Base-by-base conservation (phyloP, 1,140 invertebrate genomes). In the Aphis gossypii region DNA sequence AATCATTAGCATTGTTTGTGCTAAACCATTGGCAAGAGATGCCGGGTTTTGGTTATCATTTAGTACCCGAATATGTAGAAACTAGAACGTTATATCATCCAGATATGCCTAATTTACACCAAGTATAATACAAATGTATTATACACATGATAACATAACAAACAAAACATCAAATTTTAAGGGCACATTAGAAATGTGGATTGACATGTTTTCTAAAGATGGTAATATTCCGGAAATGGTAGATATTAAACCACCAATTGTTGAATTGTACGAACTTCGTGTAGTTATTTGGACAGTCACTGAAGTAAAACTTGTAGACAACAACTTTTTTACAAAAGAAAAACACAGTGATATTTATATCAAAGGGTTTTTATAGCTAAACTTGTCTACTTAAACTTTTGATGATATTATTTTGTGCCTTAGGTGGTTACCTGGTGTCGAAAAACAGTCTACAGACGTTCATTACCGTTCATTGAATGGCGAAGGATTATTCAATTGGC, bases 61-160 rank as follows among this genome's bases (percentile, higher is more conserved):
- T 99, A 48, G 98, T 99, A 0, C 97, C 98, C 0, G 98, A 99
- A 95, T 98, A 99, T 95, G 96, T 99, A 68, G 98, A 99, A 95
- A 98, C 97, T 30, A 96, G 98, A 89, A 96, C 97, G 20, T 96
- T 99, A 30, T 98, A 97, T 94, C 96, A 97, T 95, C 96, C 96
- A 38, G 96, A 97, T 56, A 97, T 97, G 95, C 97, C 97, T 1
- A 98, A 97, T 68, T 96, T 98, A 35, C 97, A 98, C 95, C 98
- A 98, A 96, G 98, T 97, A 94, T 51, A 92, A 93, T 83, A 35
- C 21, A 83, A 51, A 51, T 51, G 48, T 83, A 38, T 38, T 83
- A 38, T 38, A 41, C 5, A 21, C 6, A 38, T 82, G 4, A 82
- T 82, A 83, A 21, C 0, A 20, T n/a, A n/a, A 30, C n/a, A 82